Evolutionary conservation across 2,888 invertebrate genomes (phyloP), one percentile per base, ranked within the genome.

Genomic region (Mactromeris polynyma): DNA sequence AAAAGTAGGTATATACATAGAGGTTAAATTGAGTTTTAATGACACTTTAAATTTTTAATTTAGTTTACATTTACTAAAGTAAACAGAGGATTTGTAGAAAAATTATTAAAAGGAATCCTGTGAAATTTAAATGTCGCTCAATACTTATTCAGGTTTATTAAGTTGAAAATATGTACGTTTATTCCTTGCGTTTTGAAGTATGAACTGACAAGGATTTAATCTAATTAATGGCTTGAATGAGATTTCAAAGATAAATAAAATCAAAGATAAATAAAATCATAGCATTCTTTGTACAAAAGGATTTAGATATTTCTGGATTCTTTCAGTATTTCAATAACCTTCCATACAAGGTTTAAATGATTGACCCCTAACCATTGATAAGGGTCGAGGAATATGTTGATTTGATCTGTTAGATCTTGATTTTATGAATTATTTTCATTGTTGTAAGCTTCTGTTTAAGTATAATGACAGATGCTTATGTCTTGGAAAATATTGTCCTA

Each of bases 1-100:
- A 19, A 73, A 73, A 19, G 31, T 36, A 19, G 33, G 33, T 33
- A 36, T 26, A 73, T 73, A 36, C 31, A 7, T 9, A 36, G 14
- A 73, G 36, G 73, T 73, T 73, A 33, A 73, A 73, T 17, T 26
- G 26, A 36, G 36, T 31, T 73, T 73, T 73, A 73, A 73, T 73
- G 36, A 73, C 73, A 73, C 73, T 73, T 73, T 33, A 73, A 36
- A 73, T 73, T 6, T 33, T 33, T 33, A 33, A 73, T 73, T 7
- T 73, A 73, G 73, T 17, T 73, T 73, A 26, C 73, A 33, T 73
- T 73, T 73, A 73, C 7, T 2, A 36, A 73, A 33, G 73, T 73
- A 73, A 73, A 73, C 36, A 73, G 14, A 26, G 31, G 33, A 73
- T 26, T 26, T 26, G 36, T 33, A 69, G 33, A 36, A 36, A 33